Base-by-base conservation (phyloP, 1,140 invertebrate species). In the Temnothorax longispinosus region DNA sequence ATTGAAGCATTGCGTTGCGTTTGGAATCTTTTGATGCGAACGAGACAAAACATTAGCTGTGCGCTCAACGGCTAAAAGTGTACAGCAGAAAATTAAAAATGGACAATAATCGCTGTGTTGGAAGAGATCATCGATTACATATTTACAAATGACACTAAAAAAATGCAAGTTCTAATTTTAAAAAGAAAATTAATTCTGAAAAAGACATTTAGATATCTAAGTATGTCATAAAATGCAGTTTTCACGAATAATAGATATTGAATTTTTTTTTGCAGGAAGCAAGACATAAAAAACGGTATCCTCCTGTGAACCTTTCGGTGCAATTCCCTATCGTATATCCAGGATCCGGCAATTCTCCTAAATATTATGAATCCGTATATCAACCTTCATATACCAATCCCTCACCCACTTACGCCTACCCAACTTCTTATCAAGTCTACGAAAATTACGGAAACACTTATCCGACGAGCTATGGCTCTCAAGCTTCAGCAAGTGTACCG, bases 1-100 rank as follows among this genome's bases (percentile, higher is more conserved):
- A 27, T 60, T 15, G 13, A 72, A 35, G 21, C 41, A 72, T 47
- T 21, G 11, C 32, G 21, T 32, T 47, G 27, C 32, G 21, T 38
- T 56, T 74, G 69, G 54, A 84, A 84, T 84, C 69, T 84, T 84
- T 84, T 84, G 80, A 74, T 84, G 41, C 6, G 44, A 41, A 41
- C 4, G 3, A 82, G 8, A 52, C 50, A 4, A 38, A 60, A 84
- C 8, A 47, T 52, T 67, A 58, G 2, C 47, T 11, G 15, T 21
- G 13, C 32, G 18, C 8, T 41, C 15, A 71, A 81, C 0, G 50
- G 13, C 21, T 81, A 2, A 8, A 81, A 44, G 18, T 41, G n/a
- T 56, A 54, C n/a, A 56, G 18, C 13, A 47, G 7, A 72, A 72
- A 64, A 80, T 67, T 27, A 41, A 38, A 82, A 58, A 35, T 35